Base-by-base conservation (phyloP, 2,888 invertebrate species). In the Lydus trimaculatus region DNA sequence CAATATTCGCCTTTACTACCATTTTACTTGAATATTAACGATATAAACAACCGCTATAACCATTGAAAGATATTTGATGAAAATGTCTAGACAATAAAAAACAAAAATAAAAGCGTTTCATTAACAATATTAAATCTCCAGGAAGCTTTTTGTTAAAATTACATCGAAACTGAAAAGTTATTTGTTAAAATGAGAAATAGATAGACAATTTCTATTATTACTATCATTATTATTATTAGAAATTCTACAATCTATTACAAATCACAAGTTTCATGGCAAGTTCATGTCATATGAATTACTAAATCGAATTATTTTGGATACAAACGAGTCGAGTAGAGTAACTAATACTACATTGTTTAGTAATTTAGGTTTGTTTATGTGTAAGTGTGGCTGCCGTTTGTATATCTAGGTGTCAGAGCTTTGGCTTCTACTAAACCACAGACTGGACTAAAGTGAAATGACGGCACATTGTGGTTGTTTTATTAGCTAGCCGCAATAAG, bases 321-420 rank as follows among this genome's bases (percentile, higher is more conserved):
- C n/a, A n/a, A n/a, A n/a, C n/a, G n/a, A n/a, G n/a, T n/a, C n/a
- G n/a, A n/a, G n/a, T n/a, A n/a, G n/a, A 75, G 73, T 65, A 73
- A 75, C 74, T 75, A n/a, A n/a, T 74, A 72, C 67, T n/a, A 74
- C 73, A 76, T 76, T 78, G 77, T 77, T 77, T 70, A 73, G 75
- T 72, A 77, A 78, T 76, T 75, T 75, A 71, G 66, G 17, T 69
- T 69, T 70, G 56, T 60, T 11, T 70, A 63, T 72, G 17, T 43
- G 39, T 43, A 6, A 11, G 48, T 48, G 48, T 20, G 48, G 48
- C 11, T 48, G 9, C 48, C 7, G 48, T 48, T 72, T 71, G 69
- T 70, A 66, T 64, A 52, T 65, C 39, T 43, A 65, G 75, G 72
- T 73, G 74, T 71, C 69, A 67, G 71, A 72, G 69, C 69, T 66